Conservation (phyloP, 2,797 vertebrate genomes). For the Ataeniobius toweri region DNA sequence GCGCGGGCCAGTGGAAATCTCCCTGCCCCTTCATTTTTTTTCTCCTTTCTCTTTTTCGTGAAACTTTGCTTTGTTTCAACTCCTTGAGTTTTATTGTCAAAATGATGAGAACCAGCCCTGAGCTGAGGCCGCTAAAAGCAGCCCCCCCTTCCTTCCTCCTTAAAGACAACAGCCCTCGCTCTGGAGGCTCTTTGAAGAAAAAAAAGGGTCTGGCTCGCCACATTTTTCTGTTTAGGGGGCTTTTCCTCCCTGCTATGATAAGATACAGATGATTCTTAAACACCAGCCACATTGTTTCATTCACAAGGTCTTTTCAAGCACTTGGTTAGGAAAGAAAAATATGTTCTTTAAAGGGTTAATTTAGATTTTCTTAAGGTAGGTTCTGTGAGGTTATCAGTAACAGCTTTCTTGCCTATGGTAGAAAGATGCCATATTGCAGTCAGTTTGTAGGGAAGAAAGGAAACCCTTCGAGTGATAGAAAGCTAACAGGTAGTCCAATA, state of each 20-base stretch:
- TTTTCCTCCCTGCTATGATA: constrained; percentile 71
- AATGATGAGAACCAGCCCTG: constrained; percentile 82
- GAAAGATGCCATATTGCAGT: neutral
- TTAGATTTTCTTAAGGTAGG: neutral
- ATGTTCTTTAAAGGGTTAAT: constrained; percentile 2
- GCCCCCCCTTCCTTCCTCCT: constrained; percentile 58
- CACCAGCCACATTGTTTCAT: constrained; percentile 69
- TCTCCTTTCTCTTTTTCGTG: constrained; percentile 28
- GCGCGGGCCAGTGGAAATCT: constrained; percentile 67
- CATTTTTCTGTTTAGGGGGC: constrained; percentile 77
- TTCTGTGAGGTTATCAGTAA: neutral
- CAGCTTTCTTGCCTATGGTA: neutral
- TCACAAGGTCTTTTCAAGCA: constrained; percentile 30
- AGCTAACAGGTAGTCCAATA: neutral
- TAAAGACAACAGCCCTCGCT: constrained; percentile 69
- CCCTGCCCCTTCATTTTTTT: constrained; percentile 38
- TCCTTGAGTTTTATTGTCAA: constrained; percentile 81
- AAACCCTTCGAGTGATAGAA: neutral
- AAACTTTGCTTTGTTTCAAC: constrained; percentile 80
- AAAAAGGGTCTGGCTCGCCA: constrained; percentile 68
- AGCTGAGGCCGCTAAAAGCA: constrained; percentile 65
- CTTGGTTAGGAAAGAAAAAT: neutral
- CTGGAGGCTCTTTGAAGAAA: constrained; percentile 74
- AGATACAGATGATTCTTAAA: constrained; percentile 81
- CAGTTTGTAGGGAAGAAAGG: neutral